phyloP scores from a whole-genome alignment of 2,888 invertebrate genomes.

The Erynnis tages region DNA sequence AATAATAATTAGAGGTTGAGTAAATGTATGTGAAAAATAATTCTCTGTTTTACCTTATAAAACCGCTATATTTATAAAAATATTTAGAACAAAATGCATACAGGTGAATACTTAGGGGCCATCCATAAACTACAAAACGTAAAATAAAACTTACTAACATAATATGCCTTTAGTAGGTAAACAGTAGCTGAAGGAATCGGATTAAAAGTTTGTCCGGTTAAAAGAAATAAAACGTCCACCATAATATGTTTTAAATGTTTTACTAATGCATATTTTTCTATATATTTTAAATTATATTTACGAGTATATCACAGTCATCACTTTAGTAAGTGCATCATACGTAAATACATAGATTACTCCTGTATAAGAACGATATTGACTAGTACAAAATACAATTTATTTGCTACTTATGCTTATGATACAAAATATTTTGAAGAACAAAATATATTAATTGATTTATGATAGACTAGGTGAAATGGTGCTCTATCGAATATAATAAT shows the following conservation, averaged over 20 bases:
- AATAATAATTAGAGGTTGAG: no score
- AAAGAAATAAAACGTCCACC: slow-evolving; percentile 38
- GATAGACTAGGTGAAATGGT: slow-evolving; percentile 43
- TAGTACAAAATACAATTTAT: slow-evolving; percentile 31
- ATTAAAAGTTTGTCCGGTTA: no score
- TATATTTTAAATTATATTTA: slow-evolving; percentile 61
- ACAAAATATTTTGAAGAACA: slow-evolving; percentile 25
- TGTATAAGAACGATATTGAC: slow-evolving; percentile 37
- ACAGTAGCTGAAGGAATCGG: no score
- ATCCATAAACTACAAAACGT: no score
- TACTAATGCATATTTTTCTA: slow-evolving; percentile 67
- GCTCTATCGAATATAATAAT: slow-evolving; percentile 38
- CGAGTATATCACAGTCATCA: slow-evolving; percentile 80
- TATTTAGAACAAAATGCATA: no score
- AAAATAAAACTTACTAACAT: no score
- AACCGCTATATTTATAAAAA: no score
- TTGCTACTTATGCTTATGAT: slow-evolving; percentile 24
- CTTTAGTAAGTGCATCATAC: slow-evolving; percentile 72
- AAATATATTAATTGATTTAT: slow-evolving; percentile 34
- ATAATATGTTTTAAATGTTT: slow-evolving; percentile 42
- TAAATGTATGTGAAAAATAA: no score
- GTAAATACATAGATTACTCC: slow-evolving; percentile 46
- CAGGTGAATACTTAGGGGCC: no score
- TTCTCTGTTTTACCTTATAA: no score
- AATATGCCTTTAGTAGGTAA: no score